phyloP scores from a whole-genome alignment of 2,113 vertebrate species.

The Anolis carolinensis region DNA sequence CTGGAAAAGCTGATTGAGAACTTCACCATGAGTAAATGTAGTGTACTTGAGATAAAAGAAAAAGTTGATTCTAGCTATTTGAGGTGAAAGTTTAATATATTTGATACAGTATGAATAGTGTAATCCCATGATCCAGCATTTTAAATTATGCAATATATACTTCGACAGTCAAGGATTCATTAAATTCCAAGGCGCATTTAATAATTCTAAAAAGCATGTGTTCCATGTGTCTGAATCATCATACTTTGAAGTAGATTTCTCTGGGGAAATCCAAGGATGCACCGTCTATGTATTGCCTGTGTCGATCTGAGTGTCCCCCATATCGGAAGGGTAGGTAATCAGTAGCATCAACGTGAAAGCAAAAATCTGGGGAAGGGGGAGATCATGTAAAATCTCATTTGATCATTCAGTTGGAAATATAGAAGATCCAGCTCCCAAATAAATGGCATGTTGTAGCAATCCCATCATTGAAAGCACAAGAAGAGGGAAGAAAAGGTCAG shows the following conservation, averaged over 20 bases:
- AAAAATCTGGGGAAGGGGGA: background rate
- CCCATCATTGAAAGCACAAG: slow-evolving; percentile 62
- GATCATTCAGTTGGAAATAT: background rate
- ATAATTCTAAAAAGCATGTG: background rate
- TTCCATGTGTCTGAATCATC: background rate
- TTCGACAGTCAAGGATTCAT: background rate
- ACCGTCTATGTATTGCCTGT: background rate
- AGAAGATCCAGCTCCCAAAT: slow-evolving; percentile 62
- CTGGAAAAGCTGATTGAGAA: background rate
- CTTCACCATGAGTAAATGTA: background rate
- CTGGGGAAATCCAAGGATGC: background rate
- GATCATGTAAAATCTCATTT: background rate
- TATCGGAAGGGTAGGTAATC: background rate
- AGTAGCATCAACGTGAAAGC: background rate
- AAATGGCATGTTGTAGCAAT: slow-evolving; percentile 69
- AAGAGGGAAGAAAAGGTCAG: slow-evolving; percentile 75
- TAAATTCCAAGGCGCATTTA: background rate
- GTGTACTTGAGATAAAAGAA: background rate
- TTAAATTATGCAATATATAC: background rate
- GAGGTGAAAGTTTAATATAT: background rate
- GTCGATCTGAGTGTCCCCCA: background rate
- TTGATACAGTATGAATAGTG: background rate
- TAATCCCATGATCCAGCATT: background rate
- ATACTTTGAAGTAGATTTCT: background rate
- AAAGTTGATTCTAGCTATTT: background rate